Conservation (phyloP, 2,113 vertebrate species). For the Paratilapia polleni region DNA sequence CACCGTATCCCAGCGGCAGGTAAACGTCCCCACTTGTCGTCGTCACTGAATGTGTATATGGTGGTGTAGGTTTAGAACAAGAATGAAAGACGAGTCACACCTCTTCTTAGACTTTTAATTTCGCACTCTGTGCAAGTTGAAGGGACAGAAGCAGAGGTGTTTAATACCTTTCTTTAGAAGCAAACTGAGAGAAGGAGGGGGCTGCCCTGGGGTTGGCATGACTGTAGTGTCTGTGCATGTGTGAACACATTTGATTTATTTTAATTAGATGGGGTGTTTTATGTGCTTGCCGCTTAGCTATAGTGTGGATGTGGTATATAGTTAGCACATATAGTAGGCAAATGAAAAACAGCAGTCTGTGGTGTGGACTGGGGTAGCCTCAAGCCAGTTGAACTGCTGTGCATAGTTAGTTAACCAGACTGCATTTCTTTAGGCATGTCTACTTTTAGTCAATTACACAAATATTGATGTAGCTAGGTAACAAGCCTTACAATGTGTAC, state of each 20-base stretch:
- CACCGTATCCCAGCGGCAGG: constrained; percentile 78
- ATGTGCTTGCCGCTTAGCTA: constrained; percentile 38
- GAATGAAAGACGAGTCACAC: not conserved
- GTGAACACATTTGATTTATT: constrained; percentile 56
- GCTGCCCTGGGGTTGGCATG: constrained; percentile 33
- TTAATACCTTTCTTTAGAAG: constrained; percentile 28
- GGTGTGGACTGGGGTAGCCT: constrained; percentile 21
- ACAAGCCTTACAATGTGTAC: constrained; percentile 12
- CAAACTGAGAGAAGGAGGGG: constrained; percentile 1
- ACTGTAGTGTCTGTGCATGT: constrained; percentile 42
- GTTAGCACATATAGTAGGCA: constrained; percentile 36
- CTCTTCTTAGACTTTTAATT: not conserved
- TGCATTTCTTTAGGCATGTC: constrained; percentile 30
- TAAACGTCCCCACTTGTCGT: constrained; percentile 43
- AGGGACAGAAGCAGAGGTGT: constrained; percentile 22
- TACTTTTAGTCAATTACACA: constrained; percentile 47
- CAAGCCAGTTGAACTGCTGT: constrained; percentile 36
- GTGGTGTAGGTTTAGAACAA: not conserved
- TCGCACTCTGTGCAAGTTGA: not conserved
- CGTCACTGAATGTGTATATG: not conserved
- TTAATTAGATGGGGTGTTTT: constrained; percentile 50
- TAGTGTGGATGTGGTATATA: constrained; percentile 35
- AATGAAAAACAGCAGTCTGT: constrained; percentile 52
- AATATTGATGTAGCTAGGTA: constrained; percentile 59
- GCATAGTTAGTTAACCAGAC: constrained; percentile 20